These are phyloP conservation scores for Wasmannia auropunctata DNA, from an alignment of 1,140 invertebrate genomes.

Conservation along the genomic window DNA sequence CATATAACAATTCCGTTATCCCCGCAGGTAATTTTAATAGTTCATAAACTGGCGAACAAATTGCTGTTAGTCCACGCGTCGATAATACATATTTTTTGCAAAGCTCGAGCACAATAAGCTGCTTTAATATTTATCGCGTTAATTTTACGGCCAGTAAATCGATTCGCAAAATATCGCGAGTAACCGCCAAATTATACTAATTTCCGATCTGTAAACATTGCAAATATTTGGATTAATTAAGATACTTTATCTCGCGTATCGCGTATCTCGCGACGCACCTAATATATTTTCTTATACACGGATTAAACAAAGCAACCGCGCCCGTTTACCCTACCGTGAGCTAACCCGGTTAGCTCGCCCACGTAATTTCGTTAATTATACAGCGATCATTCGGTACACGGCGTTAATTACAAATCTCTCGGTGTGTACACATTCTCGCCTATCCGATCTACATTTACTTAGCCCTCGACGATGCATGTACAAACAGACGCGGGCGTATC, in stretches of 20 bases:
- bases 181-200: neutral
- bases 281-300: neutral
- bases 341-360: neutral
- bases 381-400: slow-evolving; percentile 31
- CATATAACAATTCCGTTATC: slow-evolving; percentile 17
- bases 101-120: neutral
- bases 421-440: slow-evolving; percentile 23
- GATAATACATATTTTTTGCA: slow-evolving; percentile 10
- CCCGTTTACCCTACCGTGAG: neutral
- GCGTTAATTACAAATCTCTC: slow-evolving; percentile 53
- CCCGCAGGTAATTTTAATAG: neutral
- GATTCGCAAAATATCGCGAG: neutral
- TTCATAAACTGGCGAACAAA: slow-evolving; percentile 29
- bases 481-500: slow-evolving; percentile 3
- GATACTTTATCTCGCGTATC: neutral
- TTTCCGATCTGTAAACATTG: neutral
- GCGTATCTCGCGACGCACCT: neutral
- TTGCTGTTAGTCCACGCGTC: neutral
- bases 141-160: neutral
- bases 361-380: slow-evolving; percentile 53
- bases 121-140: slow-evolving; percentile 1
- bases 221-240: neutral
- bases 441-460: slow-evolving; percentile 37
- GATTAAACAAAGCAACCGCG: neutral
- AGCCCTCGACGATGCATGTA: neutral